Conservation (phyloP, 2,797 vertebrate genomes). For the Sebastes trivittatus region DNA sequence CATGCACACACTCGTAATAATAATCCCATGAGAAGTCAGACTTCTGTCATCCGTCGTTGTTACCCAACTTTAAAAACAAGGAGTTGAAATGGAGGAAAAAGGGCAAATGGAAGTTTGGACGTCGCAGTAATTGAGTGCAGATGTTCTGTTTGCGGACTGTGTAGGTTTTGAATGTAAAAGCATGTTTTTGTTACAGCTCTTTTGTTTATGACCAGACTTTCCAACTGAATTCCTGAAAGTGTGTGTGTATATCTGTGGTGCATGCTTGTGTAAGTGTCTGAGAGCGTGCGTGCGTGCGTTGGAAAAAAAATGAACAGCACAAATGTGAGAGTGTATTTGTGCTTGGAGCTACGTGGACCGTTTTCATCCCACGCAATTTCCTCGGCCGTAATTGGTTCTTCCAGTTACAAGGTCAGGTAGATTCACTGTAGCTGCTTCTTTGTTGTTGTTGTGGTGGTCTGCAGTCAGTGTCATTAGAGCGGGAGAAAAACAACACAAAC, state of each 20-base stretch:
- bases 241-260: slow-evolving; percentile 31
- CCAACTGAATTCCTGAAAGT: slow-evolving; percentile 45
- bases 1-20: background rate
- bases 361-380: slow-evolving; percentile 27
- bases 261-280: background rate
- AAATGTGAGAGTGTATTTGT: background rate
- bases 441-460: background rate
- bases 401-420: slow-evolving; percentile 32
- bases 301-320: background rate
- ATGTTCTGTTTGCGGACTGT: slow-evolving; percentile 46
- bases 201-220: slow-evolving; percentile 51
- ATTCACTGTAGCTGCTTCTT: slow-evolving; percentile 9
- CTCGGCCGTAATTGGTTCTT: slow-evolving; percentile 35
- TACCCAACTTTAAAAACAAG: slow-evolving; percentile 21
- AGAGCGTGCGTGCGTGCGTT: background rate
- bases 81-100: slow-evolving; percentile 10
- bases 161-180: slow-evolving; percentile 22
- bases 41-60: slow-evolving; percentile 23
- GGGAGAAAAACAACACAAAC: slow-evolving; percentile 1
- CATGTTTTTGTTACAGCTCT: slow-evolving; percentile 51
- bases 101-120: slow-evolving; percentile 29
- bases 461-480: slow-evolving; percentile 7
- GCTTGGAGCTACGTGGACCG: background rate
- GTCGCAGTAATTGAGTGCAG: slow-evolving; percentile 54
- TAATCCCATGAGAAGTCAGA: background rate